phyloP scores from a whole-genome alignment of 2,888 invertebrate genomes.

The Drosophila mulleri region DNA sequence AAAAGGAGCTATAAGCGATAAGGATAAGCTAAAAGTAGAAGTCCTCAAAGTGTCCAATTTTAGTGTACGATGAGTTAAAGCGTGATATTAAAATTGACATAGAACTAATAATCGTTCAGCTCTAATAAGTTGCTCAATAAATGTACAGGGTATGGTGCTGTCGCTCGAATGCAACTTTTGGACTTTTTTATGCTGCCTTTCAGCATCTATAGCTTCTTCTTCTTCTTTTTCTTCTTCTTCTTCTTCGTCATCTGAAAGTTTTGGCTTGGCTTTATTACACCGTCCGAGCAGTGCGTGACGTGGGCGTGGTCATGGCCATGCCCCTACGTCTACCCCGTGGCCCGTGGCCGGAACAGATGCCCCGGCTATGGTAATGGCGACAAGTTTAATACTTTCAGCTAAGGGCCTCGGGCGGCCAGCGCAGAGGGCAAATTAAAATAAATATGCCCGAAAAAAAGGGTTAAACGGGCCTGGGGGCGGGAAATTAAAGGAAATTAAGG shows the following conservation, averaged over 20 bases:
- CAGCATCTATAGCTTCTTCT: not conserved
- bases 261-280: constrained; percentile 20
- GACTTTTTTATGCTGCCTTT: not conserved
- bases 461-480: constrained; percentile 21
- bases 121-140: not conserved
- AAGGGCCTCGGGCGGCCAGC: constrained; percentile 19
- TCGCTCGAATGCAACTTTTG: not conserved
- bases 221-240: not conserved
- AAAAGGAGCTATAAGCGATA: too few relatives aligned
- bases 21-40: too few relatives aligned
- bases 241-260: not conserved
- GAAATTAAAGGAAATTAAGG: constrained; percentile 62
- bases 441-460: constrained; percentile 51
- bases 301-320: constrained; percentile 12
- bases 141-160: constrained; percentile 1
- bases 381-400: constrained; percentile 64
- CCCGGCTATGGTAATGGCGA: constrained; percentile 41
- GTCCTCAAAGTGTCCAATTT: too few relatives aligned
- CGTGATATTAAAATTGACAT: too few relatives aligned
- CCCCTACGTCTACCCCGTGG: not conserved
- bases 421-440: constrained; percentile 62
- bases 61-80: too few relatives aligned
- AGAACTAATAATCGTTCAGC: too few relatives aligned
- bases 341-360: constrained; percentile 38
- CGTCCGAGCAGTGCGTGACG: constrained; percentile 21